Base-by-base conservation (phyloP, 1,140 invertebrate genomes). In the Orius laevigatus region DNA sequence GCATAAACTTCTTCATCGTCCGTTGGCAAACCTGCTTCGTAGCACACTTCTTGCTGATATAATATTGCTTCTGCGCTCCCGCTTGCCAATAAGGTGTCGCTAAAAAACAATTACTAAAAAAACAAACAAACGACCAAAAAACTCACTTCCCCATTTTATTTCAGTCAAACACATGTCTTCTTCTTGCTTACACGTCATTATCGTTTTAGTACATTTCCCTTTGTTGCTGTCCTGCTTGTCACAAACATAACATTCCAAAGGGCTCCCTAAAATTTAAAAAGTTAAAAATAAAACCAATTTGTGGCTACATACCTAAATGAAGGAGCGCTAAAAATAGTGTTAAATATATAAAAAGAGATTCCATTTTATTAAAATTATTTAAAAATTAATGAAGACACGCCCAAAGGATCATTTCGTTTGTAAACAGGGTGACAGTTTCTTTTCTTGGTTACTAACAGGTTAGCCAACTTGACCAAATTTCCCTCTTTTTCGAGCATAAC, bases 181-280 rank as follows among this genome's bases (percentile, higher is more conserved):
- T 20, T 72, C 76, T 55, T 81, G 75, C 53, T 89, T 78, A 64
- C 93, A 98, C 15, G 84, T 89, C 63, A 81, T 83, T 14, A 93
- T 86, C 3, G 89, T 92, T 59, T 84, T 89, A 8, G 86, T 65
- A 65, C 93, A 98, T 68, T 98, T 98, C 54, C 85, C 89, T 31
- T 71, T 75, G 60, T 98, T 97, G 54, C 83, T 80, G 56, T 92
- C 87, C 69, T 98, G 92, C 56, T 84, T 76, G 46, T 78, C 72
- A 65, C 93, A 97, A 10, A 94, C 89, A 63, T 96, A 96, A 67
- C 93, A 98, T 68, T 96, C 90, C 51, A 95, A 69, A 52, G 74
- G 25, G 8, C 25, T 25, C 25, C 25, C 25, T 25, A 25, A n/a
- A n/a, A n/a, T 25, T 25, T 25, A 25, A 3, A 25, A 25, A 25